Conservation (phyloP, 2,113 vertebrate species). For the Typhlomys cinereus region DNA sequence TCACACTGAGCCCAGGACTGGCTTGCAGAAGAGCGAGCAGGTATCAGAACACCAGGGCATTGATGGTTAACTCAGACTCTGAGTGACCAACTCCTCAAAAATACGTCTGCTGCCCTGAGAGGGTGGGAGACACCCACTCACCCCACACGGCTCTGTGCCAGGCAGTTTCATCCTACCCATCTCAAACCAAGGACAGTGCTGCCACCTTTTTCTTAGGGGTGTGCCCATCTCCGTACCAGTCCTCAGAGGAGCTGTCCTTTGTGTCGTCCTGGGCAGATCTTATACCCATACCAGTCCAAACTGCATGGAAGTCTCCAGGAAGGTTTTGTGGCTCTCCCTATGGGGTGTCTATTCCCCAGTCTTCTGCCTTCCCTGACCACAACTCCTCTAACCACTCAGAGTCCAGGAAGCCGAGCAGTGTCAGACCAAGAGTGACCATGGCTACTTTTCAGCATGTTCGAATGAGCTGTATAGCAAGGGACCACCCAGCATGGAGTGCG, state of each 20-base stretch:
- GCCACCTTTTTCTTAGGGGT: neutral
- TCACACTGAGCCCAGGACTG: too few relatives aligned
- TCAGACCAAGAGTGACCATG: slow-evolving; percentile 12
- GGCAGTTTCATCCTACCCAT: neutral
- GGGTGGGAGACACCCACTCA: neutral
- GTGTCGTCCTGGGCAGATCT: too few relatives aligned
- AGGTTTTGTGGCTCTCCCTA: too few relatives aligned
- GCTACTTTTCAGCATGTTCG: neutral
- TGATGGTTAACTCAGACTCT: neutral
- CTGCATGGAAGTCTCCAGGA: too few relatives aligned
- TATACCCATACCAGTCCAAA: too few relatives aligned
- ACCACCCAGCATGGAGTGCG: too few relatives aligned
- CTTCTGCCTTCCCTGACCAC: neutral
- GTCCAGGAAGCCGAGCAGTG: neutral
- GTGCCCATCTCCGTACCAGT: neutral
- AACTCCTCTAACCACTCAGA: neutral
- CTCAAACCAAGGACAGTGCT: neutral
- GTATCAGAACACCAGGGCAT: neutral
- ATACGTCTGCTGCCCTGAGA: neutral
- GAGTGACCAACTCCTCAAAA: neutral
- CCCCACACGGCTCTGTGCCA: too few relatives aligned
- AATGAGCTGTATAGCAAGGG: neutral
- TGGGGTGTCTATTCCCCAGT: neutral
- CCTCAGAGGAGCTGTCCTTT: neutral
- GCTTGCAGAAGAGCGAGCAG: rapidly evolving